These are phyloP conservation scores for Ecliptopera silaceata DNA, from an alignment of 2,888 invertebrate genomes.

Conservation along the genomic window DNA sequence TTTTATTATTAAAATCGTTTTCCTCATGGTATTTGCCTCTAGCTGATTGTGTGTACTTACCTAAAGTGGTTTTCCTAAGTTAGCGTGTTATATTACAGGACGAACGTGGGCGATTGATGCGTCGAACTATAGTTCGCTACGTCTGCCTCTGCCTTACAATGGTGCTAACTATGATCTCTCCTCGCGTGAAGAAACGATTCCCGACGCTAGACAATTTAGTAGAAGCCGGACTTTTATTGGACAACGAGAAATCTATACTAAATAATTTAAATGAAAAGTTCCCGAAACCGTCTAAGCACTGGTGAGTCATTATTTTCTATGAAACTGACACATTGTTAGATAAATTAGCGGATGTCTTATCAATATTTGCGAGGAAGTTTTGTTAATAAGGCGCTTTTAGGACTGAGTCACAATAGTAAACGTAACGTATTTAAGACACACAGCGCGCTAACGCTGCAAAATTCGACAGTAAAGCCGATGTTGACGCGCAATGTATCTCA, in stretches of 20 bases:
- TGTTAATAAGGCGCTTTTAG: background rate
- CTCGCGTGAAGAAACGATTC: slow-evolving; percentile 94
- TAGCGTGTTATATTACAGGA: slow-evolving; percentile 80
- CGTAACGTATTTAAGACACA: too few species aligned
- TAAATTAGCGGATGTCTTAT: background rate
- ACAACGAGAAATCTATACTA: slow-evolving; percentile 91
- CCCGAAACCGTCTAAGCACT: slow-evolving; percentile 93
- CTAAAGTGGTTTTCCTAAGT: background rate
- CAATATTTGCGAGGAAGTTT: background rate
- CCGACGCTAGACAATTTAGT: slow-evolving; percentile 92
- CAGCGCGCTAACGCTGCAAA: too few species aligned
- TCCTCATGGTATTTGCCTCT: background rate
- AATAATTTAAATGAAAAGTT: slow-evolving; percentile 90
- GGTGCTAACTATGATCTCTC: slow-evolving; percentile 93
- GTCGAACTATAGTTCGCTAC: slow-evolving; percentile 92
- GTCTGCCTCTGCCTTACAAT: slow-evolving; percentile 94
- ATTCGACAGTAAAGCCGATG: too few species aligned
- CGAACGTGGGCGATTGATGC: slow-evolving; percentile 91
- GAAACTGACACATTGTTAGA: slow-evolving; percentile 14
- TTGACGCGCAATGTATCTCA: too few species aligned
- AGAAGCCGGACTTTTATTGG: slow-evolving; percentile 91
- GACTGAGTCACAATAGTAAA: too few species aligned
- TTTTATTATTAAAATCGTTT: too few species aligned
- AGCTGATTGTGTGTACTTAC: background rate
- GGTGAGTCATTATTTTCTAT: slow-evolving; percentile 74